Base-by-base conservation (phyloP, 2,888 invertebrate species). In the Thymelicus sylvestris region DNA sequence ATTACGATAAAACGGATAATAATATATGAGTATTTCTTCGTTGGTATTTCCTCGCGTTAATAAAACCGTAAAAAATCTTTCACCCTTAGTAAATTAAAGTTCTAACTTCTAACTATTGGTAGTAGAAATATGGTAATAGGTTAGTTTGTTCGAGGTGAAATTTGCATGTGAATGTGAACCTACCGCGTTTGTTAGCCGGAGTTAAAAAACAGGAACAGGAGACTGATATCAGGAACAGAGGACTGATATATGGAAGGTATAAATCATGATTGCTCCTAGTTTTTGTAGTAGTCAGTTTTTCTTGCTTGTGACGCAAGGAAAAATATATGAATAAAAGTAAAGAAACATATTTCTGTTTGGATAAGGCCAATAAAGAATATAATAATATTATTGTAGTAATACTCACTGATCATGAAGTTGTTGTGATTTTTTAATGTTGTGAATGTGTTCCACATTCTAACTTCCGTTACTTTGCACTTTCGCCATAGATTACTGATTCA, bases 121-220 rank as follows among this genome's bases (percentile, higher is more conserved):
- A 19, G 63, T 38, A 63, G 41, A 63, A 48, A 63, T 63, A 63
- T 63, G 63, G 63, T 63, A 63, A 63, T 63, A 50, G 63, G 31
- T 13, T 63, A 63, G 48, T 48, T 48, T 63, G 63, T 63, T 48
- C 63, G 48, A 55, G 63, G 38, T 13, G 10, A 31, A 63, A 63
- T 63, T 63, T 63, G 63, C 48, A 63, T 63, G 63, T 13, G 38
- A 48, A 63, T 63, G 63, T 13, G 38, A 48, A 63, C 55, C 50
- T 8, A 52, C 50, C 12, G 24, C 19, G 52, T 52, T 52, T 19
- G 52, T 52, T 19, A 55, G 55, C 12, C 24, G 55, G 24, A 24
- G 55, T 24, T 55, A 13, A 52, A 52, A 52, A 10, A 55, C 10
- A 24, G 24, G 55, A 55, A 24, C 12, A 55, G 10, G 24, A 24